These are phyloP conservation scores for Botia kubotai DNA, from an alignment of 2,797 vertebrate genomes.

Conservation along the genomic window DNA sequence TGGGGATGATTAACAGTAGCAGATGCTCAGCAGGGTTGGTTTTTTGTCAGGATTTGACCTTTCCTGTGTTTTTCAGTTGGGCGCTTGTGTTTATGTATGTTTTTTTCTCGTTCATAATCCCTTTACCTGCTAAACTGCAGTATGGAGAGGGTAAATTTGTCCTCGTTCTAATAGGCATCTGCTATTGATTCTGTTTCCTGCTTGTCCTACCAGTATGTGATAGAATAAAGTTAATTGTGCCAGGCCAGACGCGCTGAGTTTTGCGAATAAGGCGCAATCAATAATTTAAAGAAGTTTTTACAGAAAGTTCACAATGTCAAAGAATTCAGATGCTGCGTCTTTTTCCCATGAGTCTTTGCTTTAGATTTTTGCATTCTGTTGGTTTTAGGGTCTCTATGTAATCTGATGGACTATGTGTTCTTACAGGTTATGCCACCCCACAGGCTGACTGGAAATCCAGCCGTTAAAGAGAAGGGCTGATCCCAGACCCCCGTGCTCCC, in stretches of 20 bases:
- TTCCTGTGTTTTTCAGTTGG: conserved; percentile 43
- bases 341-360: background rate
- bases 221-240: conserved; percentile 9
- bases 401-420: background rate
- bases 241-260: background rate
- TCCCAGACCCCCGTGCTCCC: conserved; percentile 64
- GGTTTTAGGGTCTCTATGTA: background rate
- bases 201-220: background rate
- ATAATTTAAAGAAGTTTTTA: too few species aligned
- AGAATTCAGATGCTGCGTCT: background rate
- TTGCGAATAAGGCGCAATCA: too few species aligned
- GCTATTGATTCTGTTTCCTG: too few species aligned
- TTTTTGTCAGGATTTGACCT: conserved; percentile 34
- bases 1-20: conserved; percentile 30
- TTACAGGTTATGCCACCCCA: conserved; percentile 81
- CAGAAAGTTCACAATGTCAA: too few species aligned
- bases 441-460: conserved; percentile 78
- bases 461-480: conserved; percentile 85
- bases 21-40: conserved; percentile 26
- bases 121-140: conserved; percentile 1
- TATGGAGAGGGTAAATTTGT: conserved; percentile 6
- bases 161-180: background rate
- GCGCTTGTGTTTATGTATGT: conserved; percentile 25
- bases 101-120: background rate
- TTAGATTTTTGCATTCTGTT: background rate